Evolutionary conservation across 2,888 invertebrate species (phyloP).

Genomic region (Choristoneura rosaceana): DNA sequence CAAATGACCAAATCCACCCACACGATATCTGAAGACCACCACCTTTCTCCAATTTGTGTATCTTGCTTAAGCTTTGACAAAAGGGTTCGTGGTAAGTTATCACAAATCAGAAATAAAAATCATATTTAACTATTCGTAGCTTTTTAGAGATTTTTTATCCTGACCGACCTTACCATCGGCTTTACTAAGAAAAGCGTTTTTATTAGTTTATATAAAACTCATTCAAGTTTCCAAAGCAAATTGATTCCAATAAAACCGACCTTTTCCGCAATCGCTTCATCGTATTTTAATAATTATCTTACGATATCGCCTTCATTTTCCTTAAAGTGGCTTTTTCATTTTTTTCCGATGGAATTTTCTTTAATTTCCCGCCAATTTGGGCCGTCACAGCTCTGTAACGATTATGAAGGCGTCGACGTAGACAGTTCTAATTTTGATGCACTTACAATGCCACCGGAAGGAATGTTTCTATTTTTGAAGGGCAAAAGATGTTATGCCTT

Average conservation of each 20-base stretch:
- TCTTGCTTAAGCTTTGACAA: too few relatives aligned
- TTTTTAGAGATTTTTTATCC: too few relatives aligned
- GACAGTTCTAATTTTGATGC: conserved; percentile 31
- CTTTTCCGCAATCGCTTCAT: conserved; percentile 6
- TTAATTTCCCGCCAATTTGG: conserved; percentile 43
- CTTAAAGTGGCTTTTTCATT: conserved; percentile 28
- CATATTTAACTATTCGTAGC: too few relatives aligned
- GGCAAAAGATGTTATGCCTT: too few relatives aligned
- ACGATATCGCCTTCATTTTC: conserved; percentile 23
- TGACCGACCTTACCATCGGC: too few relatives aligned
- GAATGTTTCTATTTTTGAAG: not conserved
- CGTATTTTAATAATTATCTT: conserved; percentile 27
- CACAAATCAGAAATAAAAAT: too few relatives aligned
- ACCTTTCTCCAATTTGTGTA: too few relatives aligned
- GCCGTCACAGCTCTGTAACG: conserved; percentile 42
- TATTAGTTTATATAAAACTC: not conserved
- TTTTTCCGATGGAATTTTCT: conserved; percentile 34
- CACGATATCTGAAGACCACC: too few relatives aligned
- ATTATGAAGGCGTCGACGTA: conserved; percentile 40
- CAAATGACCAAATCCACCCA: too few relatives aligned
- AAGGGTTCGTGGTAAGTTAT: too few relatives aligned
- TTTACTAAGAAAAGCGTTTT: not conserved
- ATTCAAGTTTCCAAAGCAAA: not conserved
- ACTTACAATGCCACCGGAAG: conserved; percentile 19
- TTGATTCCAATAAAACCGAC: conserved; percentile 13